phyloP scores from a whole-genome alignment of 2,113 vertebrate species.

The Oryzias melastigma region DNA sequence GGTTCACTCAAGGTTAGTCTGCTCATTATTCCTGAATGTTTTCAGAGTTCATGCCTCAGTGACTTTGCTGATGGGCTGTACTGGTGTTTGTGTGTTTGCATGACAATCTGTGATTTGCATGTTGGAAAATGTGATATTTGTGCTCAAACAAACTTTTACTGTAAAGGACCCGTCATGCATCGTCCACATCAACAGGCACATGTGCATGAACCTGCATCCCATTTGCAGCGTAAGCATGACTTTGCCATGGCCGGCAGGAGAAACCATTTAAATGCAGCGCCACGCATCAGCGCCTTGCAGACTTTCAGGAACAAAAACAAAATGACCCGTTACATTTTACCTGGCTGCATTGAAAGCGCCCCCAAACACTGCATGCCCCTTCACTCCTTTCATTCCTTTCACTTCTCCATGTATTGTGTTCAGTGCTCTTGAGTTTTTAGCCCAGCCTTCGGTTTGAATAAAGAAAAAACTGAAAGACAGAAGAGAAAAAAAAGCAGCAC shows the following conservation, averaged over 20 bases:
- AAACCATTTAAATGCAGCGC: slow-evolving; percentile 55
- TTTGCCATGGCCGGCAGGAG: slow-evolving; percentile 35
- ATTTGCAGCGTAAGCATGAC: slow-evolving; percentile 52
- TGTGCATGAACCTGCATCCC: slow-evolving; percentile 10
- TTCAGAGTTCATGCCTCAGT: slow-evolving; percentile 5
- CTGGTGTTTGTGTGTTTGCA: slow-evolving; percentile 48
- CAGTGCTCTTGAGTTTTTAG: slow-evolving; percentile 1
- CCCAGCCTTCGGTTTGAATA: slow-evolving; percentile 1
- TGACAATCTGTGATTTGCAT: slow-evolving; percentile 75
- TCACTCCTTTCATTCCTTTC: neutral
- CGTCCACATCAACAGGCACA: slow-evolving; percentile 4
- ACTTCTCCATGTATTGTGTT: slow-evolving; percentile 6
- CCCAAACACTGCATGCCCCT: slow-evolving; percentile 13
- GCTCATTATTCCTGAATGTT: slow-evolving; percentile 21
- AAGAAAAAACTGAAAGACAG: neutral
- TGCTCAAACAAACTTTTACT: slow-evolving; percentile 76
- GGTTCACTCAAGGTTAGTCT: slow-evolving; percentile 94
- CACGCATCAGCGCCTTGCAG: slow-evolving; percentile 48
- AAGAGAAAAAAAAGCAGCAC: neutral
- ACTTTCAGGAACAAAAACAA: slow-evolving; percentile 48
- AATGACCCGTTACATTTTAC: slow-evolving; percentile 40
- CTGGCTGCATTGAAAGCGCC: slow-evolving; percentile 21
- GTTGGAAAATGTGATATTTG: slow-evolving; percentile 87
- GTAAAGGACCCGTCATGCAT: slow-evolving; percentile 11
- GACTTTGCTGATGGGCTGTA: slow-evolving; percentile 38